Evolutionary conservation across 2,113 vertebrate genomes (phyloP).

Genomic region (Poeciliopsis turrubarensis): DNA sequence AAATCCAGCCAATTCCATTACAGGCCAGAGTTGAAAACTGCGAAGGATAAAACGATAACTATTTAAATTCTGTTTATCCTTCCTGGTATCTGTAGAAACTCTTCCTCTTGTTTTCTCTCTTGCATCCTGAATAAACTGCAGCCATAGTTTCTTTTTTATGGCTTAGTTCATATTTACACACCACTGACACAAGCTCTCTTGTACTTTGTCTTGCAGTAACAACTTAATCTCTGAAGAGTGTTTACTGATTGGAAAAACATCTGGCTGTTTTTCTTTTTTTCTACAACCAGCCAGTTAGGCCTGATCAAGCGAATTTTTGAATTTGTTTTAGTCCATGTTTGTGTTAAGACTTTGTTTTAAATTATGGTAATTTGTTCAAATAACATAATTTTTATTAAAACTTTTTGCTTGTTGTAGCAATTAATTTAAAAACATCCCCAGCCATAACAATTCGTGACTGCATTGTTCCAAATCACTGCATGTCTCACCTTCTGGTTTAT

Average conservation of each 20-base stretch:
- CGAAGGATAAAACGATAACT: not conserved
- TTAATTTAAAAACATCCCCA: not conserved
- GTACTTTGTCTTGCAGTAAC: not conserved
- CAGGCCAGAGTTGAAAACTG: not conserved
- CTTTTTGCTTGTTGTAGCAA: no score
- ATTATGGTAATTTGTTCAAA: no score
- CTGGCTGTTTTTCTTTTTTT: no score
- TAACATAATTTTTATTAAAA: no score
- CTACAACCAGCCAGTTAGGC: no score
- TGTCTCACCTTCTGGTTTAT: not conserved
- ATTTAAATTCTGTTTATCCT: not conserved
- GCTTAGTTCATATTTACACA: not conserved
- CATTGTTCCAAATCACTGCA: not conserved
- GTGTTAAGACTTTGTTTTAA: no score
- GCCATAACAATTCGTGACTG: not conserved
- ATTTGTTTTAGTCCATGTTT: no score
- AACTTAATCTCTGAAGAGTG: not conserved
- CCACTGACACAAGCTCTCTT: no score
- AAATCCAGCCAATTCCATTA: not conserved
- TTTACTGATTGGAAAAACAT: not conserved
- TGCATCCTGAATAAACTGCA: not conserved
- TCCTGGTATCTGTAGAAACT: not conserved
- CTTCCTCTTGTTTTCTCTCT: not conserved
- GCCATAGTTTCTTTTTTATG: not conserved
- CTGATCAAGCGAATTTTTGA: no score